phyloP scores from a whole-genome alignment of 64 coral and sea anemone genomes.

The Orbicella faveolata region DNA sequence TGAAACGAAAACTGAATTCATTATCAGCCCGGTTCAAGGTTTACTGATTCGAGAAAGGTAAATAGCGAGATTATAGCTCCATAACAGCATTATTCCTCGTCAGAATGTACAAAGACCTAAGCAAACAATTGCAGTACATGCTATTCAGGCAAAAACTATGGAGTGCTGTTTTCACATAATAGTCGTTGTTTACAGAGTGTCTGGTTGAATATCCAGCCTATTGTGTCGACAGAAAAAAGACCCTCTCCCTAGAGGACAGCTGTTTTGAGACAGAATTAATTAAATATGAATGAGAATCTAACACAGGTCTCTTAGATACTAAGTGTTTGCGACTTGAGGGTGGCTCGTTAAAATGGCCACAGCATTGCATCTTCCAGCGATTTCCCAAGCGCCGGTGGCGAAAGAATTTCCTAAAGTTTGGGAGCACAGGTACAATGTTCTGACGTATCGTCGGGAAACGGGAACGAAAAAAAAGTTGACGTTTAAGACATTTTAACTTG shows the following conservation, averaged over 20 bases:
- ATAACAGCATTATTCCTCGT: too few relatives aligned
- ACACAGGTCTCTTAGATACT: constrained; percentile 27
- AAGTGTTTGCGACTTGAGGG: constrained; percentile 12
- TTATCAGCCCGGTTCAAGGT: too few relatives aligned
- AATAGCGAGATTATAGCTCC: too few relatives aligned
- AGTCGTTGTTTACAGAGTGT: not conserved
- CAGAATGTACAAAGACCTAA: not conserved
- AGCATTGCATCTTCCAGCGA: constrained; percentile 8
- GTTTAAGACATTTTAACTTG: not conserved
- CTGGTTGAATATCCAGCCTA: not conserved
- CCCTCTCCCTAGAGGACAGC: constrained; percentile 21
- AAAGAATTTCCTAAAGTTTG: constrained; percentile 24
- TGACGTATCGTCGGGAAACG: not conserved
- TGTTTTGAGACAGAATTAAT: constrained; percentile 31
- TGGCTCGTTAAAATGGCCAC: not conserved
- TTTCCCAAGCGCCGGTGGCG: not conserved
- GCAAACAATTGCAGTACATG: not conserved
- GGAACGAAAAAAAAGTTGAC: not conserved
- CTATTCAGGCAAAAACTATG: not conserved
- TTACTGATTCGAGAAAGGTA: too few relatives aligned
- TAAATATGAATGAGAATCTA: constrained; percentile 32
- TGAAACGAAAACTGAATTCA: too few relatives aligned
- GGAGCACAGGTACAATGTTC: constrained; percentile 2
- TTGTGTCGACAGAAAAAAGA: not conserved
- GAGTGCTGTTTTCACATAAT: not conserved